Conservation (phyloP, 2,888 invertebrate genomes). For the Amphipoea lucens region DNA sequence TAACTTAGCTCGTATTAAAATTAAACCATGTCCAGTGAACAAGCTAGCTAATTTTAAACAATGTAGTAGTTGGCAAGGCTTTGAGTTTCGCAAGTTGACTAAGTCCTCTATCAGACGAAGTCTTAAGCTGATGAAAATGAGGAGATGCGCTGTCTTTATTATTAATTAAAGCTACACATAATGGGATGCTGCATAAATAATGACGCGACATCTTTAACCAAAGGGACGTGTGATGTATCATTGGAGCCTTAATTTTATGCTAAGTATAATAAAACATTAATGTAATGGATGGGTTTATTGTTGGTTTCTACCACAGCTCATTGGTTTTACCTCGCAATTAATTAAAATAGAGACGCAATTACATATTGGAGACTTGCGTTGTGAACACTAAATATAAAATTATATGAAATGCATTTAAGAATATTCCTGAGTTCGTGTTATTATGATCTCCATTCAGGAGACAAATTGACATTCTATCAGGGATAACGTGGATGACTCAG, state of each 20-base stretch:
- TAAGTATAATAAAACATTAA: neutral
- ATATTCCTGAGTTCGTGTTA: neutral
- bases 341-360: neutral
- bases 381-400: too few relatives aligned
- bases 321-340: conserved; percentile 20
- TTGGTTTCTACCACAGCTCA: conserved; percentile 4
- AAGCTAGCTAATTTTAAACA: conserved; percentile 34
- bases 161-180: conserved; percentile 46
- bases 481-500: neutral
- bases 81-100: conserved; percentile 46
- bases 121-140: conserved; percentile 54
- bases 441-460: too few relatives aligned
- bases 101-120: conserved; percentile 54
- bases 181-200: conserved; percentile 53
- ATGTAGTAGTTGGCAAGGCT: conserved; percentile 34
- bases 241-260: neutral
- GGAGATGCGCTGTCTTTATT: conserved; percentile 42
- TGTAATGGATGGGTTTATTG: conserved; percentile 1
- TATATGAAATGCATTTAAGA: neutral
- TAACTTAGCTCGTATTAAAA: neutral
- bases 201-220: conserved; percentile 5
- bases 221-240: conserved; percentile 14
- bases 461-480: neutral
- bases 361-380: too few relatives aligned
- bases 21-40: conserved; percentile 19